Evolutionary conservation across 2,113 vertebrate species (phyloP), one percentile per base, ranked within the genome.

Genomic region (Plestiodon gilberti): DNA sequence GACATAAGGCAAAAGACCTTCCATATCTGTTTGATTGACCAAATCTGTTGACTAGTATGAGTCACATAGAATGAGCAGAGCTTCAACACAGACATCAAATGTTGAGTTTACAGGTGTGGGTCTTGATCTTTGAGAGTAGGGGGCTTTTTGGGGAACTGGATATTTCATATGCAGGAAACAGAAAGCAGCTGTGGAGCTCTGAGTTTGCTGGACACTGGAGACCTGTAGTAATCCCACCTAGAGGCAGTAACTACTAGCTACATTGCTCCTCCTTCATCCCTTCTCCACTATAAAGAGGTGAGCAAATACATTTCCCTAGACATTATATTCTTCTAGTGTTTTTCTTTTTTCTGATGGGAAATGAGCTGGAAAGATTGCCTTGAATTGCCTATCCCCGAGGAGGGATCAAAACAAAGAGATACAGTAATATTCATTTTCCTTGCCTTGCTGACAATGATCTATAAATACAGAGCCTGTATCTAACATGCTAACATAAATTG

Each of bases 401-500:
- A 83, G 71, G 71, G 82, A 57, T 83, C 82, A 87, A 81, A 81
- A 62, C n/a, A 52, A 87, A 81, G 82, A 71, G 59, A 84, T 65
- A n/a, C n/a, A n/a, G n/a, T n/a, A 33, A 35, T 89, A 74, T 88
- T 90, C 89, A 65, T 85, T 38, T 75, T 88, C 91, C 92, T 89
- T 87, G 85, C 90, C 86, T 87, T 65, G 70, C 65, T 89, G 84
- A 87, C 0, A 1, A 86, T 78, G 73, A 89, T 83, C 84, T 86
- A 48, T 85, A 89, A 91, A 85, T 88, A 85, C 3, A 83, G 79
- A 90, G 89, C 23, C 84, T 57, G 83, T 82, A 87, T 89, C 87
- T 89, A 87, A 25, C 88, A 82, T 84, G 84, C 82, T 78, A 52
- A 55, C 78, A 88, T 92, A 94, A 88, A 87, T 92, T 90, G 67